Conservation (phyloP, 2,797 vertebrate species). For the Onychomys leucogaster region DNA sequence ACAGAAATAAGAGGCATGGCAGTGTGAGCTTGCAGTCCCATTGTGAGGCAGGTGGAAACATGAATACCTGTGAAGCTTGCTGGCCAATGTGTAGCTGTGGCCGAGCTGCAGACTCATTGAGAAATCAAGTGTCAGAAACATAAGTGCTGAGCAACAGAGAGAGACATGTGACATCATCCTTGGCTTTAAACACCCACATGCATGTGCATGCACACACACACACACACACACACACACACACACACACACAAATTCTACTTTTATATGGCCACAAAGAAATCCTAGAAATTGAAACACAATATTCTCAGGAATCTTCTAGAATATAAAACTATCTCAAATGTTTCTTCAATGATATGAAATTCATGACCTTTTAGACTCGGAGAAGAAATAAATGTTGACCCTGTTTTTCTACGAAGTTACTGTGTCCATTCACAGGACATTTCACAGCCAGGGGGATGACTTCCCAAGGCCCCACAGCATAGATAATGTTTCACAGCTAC, state of each 20-base stretch:
- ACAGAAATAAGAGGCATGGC: neutral
- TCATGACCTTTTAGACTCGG: neutral
- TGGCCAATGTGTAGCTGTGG: neutral
- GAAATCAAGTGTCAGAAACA: neutral
- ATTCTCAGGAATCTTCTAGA: conserved; percentile 4
- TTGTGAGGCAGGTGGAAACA: neutral
- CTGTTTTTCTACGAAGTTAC: neutral
- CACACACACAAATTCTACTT: neutral
- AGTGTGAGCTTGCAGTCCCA: neutral
- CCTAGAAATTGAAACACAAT: conserved; percentile 4
- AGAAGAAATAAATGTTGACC: neutral
- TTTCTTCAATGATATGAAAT: neutral
- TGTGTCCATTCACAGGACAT: neutral
- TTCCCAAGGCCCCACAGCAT: neutral
- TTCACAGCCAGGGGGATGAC: neutral
- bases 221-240: neutral
- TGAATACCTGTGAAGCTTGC: neutral
- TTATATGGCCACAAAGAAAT: neutral
- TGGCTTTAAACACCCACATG: neutral
- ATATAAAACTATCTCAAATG: neutral
- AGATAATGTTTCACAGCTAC: neutral
- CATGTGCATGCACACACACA: neutral
- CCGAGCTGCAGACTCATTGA: neutral
- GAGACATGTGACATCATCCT: neutral
- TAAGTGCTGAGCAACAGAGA: neutral